These are phyloP conservation scores for Eudemis profundana DNA, from an alignment of 2,888 invertebrate genomes.

Conservation along the genomic window DNA sequence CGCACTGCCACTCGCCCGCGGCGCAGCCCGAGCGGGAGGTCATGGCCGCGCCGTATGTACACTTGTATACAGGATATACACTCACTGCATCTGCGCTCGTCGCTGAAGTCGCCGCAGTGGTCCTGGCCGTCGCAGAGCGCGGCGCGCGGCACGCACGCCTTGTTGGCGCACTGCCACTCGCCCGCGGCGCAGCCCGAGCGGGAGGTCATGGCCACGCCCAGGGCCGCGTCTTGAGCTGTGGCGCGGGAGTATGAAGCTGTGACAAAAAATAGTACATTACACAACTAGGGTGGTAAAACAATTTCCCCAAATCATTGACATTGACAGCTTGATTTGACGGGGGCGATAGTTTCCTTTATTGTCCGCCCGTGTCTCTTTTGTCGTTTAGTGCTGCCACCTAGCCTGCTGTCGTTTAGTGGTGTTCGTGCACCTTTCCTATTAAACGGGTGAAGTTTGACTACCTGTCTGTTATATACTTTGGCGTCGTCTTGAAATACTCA, in stretches of 20 bases:
- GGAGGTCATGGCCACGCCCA: slow-evolving; percentile 64
- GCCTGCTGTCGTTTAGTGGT: too few species aligned
- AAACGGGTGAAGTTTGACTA: too few species aligned
- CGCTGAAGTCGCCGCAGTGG: slow-evolving; percentile 89
- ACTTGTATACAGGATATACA: too few species aligned
- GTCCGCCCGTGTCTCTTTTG: too few species aligned
- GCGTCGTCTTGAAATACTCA: too few species aligned
- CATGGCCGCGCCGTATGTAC: slow-evolving; percentile 66
- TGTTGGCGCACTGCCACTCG: slow-evolving; percentile 89
- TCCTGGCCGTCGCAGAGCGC: slow-evolving; percentile 90
- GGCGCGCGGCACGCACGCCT: slow-evolving; percentile 88
- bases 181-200: slow-evolving; percentile 67
- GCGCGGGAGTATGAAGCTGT: slow-evolving; percentile 75
- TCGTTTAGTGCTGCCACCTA: too few species aligned
- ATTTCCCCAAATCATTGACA: too few species aligned
- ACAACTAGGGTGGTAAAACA: too few species aligned
- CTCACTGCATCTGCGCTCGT: slow-evolving; percentile 87
- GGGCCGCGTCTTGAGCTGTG: slow-evolving; percentile 78
- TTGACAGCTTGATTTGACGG: too few species aligned
- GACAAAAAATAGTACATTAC: background rate
- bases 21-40: slow-evolving; percentile 59
- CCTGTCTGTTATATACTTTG: too few species aligned
- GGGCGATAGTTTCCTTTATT: too few species aligned
- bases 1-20: slow-evolving; percentile 87
- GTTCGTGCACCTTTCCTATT: too few species aligned